Percentiles rank a stretch among this genome's conserved stretches.
Conservation (phyloP, 2,113 vertebrate genomes). For the Hassar affinis region DNA sequence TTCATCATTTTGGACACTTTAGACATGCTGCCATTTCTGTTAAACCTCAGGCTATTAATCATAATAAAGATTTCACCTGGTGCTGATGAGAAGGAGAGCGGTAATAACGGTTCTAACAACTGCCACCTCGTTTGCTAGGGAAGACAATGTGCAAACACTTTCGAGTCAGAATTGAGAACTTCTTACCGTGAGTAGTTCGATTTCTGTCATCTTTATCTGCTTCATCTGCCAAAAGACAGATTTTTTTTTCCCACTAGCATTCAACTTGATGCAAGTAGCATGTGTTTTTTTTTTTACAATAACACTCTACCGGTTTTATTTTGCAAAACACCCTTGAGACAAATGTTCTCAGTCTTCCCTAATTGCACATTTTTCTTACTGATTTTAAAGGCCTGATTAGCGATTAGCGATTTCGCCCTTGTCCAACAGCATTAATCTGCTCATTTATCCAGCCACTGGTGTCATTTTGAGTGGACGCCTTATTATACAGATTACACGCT, state of each 20-base stretch:
- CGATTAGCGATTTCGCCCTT: background rate
- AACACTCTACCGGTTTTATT: background rate
- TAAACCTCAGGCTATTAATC: slow-evolving; percentile 1
- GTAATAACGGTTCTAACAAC: background rate
- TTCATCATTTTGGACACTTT: background rate
- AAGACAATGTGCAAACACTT: background rate
- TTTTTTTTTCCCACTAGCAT: background rate
- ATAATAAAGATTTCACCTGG: background rate
- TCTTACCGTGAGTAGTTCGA: background rate
- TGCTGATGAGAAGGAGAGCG: background rate
- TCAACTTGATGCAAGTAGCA: background rate
- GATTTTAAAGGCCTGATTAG: background rate
- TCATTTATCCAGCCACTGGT: background rate
- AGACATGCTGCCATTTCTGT: background rate
- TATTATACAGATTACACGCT: slow-evolving; percentile 11
- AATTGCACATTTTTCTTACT: background rate
- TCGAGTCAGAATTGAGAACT: background rate
- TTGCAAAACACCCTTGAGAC: background rate
- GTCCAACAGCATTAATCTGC: background rate
- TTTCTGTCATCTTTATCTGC: background rate
- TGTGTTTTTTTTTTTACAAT: background rate
- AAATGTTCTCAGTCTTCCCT: background rate
- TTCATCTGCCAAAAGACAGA: background rate
- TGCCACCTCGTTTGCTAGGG: background rate
- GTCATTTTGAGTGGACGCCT: background rate